Percentiles rank a stretch among this genome's conserved stretches.
Conservation (phyloP, 1,140 invertebrate genomes). For the Drosophila tani region DNA sequence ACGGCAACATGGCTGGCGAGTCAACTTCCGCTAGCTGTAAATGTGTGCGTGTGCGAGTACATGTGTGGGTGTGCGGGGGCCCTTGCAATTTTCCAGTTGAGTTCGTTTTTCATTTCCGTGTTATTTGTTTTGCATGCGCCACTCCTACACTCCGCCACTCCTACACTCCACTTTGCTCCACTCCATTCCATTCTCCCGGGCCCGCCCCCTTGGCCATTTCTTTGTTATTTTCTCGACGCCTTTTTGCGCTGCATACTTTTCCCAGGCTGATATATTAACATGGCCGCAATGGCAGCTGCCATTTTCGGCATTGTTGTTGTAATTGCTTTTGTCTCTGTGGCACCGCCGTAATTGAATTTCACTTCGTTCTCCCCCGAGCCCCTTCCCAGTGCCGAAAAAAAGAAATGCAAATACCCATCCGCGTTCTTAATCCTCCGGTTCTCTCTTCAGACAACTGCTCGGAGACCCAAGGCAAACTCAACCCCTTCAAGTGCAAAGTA, state of each 20-base stretch:
- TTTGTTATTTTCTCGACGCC: conserved; percentile 38
- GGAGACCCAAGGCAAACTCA: background rate
- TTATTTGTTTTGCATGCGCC: conserved; percentile 77
- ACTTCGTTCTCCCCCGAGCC: conserved; percentile 12
- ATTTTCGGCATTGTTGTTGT: conserved; percentile 66
- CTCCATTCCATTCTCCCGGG: background rate
- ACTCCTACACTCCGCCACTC: conserved; percentile 3
- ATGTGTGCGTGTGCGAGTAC: conserved; percentile 15
- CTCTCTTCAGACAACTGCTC: conserved; percentile 1
- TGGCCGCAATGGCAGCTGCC: conserved; percentile 56
- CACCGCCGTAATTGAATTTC: conserved; percentile 75
- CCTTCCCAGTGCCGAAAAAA: background rate
- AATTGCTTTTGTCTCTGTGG: conserved; percentile 58
- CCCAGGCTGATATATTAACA: conserved; percentile 72
- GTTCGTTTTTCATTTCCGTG: conserved; percentile 81
- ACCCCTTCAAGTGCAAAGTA: conserved; percentile 12
- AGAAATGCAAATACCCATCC: conserved; percentile 21
- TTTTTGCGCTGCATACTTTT: conserved; percentile 38
- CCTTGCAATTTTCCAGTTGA: conserved; percentile 78
- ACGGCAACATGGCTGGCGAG: conserved; percentile 65
- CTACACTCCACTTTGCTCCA: background rate
- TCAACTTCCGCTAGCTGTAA: conserved; percentile 58
- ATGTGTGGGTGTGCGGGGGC: conserved; percentile 38
- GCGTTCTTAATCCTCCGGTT: conserved; percentile 31
- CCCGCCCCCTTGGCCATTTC: conserved; percentile 12